Percentiles rank a stretch among this genome's conserved stretches.
Conservation (phyloP, 2,113 vertebrate species). For the Daphoenositta chrysoptera region DNA sequence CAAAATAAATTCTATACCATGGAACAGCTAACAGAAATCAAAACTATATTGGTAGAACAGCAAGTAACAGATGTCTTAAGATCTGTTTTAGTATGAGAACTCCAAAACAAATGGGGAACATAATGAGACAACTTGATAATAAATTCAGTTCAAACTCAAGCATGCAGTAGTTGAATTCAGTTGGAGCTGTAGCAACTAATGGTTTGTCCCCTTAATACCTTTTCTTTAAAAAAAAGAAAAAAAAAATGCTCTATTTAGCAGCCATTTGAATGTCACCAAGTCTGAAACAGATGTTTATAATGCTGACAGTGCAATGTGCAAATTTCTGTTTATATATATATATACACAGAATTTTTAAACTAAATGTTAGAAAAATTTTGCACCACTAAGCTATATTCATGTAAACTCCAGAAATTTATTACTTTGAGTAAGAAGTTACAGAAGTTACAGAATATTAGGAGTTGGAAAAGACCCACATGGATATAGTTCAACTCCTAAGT, state of each 20-base stretch:
- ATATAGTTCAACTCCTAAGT: rapidly evolving
- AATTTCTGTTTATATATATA: background rate
- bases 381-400: background rate
- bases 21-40: background rate
- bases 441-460: background rate
- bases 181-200: background rate
- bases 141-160: background rate
- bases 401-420: background rate
- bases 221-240: background rate
- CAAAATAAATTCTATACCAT: background rate
- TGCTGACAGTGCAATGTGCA: background rate
- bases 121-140: background rate
- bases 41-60: background rate
- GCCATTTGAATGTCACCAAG: background rate
- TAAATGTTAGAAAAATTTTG: background rate
- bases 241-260: background rate
- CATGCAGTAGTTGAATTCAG: background rate
- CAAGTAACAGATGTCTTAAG: background rate
- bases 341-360: background rate
- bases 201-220: background rate
- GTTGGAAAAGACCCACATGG: background rate
- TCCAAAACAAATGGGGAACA: background rate
- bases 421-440: background rate
- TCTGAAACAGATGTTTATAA: background rate
- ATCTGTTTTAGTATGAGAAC: background rate